These are phyloP conservation scores for Holacanthus passer DNA, from an alignment of 2,113 vertebrate species.

Conservation along the genomic window DNA sequence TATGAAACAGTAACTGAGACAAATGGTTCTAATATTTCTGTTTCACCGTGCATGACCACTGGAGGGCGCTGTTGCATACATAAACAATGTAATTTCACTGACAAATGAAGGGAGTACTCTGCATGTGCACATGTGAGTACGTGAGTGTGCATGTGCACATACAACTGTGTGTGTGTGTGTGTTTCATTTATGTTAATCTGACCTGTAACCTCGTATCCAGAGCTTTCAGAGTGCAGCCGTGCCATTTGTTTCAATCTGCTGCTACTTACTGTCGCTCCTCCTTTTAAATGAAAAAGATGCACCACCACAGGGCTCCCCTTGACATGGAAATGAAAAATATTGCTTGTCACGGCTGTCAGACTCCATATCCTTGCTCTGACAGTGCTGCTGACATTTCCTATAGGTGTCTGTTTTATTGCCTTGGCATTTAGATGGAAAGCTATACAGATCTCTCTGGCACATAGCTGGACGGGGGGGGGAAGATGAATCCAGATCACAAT, in stretches of 20 bases:
- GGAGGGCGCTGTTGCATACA: slow-evolving; percentile 69
- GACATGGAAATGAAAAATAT: slow-evolving; percentile 54
- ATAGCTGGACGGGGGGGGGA: slow-evolving; percentile 19
- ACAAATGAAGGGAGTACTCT: slow-evolving; percentile 16
- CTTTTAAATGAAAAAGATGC: slow-evolving; percentile 33
- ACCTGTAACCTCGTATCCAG: slow-evolving; percentile 26
- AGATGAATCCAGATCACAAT: slow-evolving; percentile 56
- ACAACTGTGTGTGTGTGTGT: background rate
- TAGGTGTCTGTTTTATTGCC: slow-evolving; percentile 63
- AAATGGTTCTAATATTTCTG: background rate
- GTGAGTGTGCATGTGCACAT: slow-evolving; percentile 1
- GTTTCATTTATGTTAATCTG: slow-evolving; percentile 21
- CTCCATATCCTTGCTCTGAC: slow-evolving; percentile 35
- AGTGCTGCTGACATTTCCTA: slow-evolving; percentile 68
- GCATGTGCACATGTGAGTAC: slow-evolving; percentile 8
- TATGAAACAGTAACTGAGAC: background rate
- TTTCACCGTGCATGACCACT: slow-evolving; percentile 48
- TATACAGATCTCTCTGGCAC: slow-evolving; percentile 34
- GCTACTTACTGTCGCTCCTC: slow-evolving; percentile 17
- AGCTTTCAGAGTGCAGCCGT: slow-evolving; percentile 11
- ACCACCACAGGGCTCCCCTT: slow-evolving; percentile 8
- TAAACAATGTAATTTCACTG: slow-evolving; percentile 37
- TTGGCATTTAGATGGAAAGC: slow-evolving; percentile 65
- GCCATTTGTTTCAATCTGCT: slow-evolving; percentile 42
- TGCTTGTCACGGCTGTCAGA: slow-evolving; percentile 48